phyloP scores from a whole-genome alignment of 2,888 invertebrate species.

The Iphiclides podalirius region DNA sequence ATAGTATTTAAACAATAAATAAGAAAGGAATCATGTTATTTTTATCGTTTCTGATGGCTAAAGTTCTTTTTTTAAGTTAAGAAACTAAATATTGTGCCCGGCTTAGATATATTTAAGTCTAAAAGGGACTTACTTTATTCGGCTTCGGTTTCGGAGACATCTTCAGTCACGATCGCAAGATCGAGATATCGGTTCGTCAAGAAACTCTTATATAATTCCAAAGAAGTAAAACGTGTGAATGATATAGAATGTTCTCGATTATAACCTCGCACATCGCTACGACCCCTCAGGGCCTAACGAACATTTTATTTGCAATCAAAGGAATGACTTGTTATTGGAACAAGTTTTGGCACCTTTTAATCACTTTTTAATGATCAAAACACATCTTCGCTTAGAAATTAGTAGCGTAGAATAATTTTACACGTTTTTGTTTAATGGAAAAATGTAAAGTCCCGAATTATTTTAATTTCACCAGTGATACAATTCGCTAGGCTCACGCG shows the following conservation, averaged over 20 bases:
- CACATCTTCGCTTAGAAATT: neutral
- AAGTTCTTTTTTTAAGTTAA: no score
- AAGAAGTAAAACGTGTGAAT: conserved; percentile 42
- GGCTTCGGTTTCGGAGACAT: conserved; percentile 61
- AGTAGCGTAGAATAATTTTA: neutral
- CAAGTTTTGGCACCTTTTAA: neutral
- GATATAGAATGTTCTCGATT: conserved; percentile 48
- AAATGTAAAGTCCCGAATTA: neutral
- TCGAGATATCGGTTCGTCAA: conserved; percentile 43
- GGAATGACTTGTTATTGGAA: neutral
- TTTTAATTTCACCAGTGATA: neutral
- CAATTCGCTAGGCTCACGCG: neutral
- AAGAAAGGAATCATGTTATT: no score
- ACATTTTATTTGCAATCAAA: no score
- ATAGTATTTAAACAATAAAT: no score
- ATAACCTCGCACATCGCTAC: conserved; percentile 52
- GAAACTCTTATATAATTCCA: conserved; percentile 59
- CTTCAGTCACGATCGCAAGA: conserved; percentile 31
- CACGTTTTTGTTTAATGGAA: conserved; percentile 1
- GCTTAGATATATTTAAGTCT: no score
- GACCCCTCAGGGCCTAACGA: conserved; percentile 31
- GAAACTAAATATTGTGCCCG: no score
- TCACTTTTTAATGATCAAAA: neutral
- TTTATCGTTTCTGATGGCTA: no score
- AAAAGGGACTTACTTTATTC: conserved; percentile 36